Conservation (phyloP, 2,113 vertebrate genomes). For the Leptocoma aspasia region DNA sequence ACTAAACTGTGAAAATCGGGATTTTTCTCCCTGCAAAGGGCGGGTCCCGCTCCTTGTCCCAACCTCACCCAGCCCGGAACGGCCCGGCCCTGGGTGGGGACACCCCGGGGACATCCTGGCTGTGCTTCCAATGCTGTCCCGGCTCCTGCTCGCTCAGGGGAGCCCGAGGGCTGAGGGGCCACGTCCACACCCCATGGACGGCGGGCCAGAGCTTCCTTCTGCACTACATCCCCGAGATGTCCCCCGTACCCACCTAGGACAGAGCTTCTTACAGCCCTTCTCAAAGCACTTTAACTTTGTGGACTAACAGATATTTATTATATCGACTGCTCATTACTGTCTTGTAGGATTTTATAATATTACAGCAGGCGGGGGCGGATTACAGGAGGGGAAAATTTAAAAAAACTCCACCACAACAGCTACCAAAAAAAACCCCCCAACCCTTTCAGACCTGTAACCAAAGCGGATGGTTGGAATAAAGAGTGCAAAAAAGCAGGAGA, state of each 20-base stretch:
- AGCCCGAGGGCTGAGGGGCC: neutral
- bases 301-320: constrained; percentile 76
- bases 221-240: constrained; percentile 31
- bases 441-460: constrained; percentile 41
- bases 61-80: neutral
- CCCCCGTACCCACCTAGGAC: neutral
- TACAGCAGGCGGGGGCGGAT: neutral
- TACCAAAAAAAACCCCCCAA: constrained; percentile 4
- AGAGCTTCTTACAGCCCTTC: constrained; percentile 53
- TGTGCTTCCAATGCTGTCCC: neutral
- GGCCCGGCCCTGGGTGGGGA: neutral
- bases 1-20: constrained; percentile 75
- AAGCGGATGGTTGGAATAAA: constrained; percentile 46
- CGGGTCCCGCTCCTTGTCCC: neutral
- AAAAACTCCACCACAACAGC: neutral
- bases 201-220: constrained; percentile 46
- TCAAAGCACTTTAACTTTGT: constrained; percentile 77
- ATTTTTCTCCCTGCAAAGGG: neutral
- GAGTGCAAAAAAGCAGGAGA: neutral
- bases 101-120: neutral
- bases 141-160: neutral
- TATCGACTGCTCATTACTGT: neutral
- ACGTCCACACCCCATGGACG: neutral
- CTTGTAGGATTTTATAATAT: constrained; percentile 34
- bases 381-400: neutral